phyloP scores from a whole-genome alignment of 2,797 vertebrate genomes.

The Enteromius thamalakanensis region DNA sequence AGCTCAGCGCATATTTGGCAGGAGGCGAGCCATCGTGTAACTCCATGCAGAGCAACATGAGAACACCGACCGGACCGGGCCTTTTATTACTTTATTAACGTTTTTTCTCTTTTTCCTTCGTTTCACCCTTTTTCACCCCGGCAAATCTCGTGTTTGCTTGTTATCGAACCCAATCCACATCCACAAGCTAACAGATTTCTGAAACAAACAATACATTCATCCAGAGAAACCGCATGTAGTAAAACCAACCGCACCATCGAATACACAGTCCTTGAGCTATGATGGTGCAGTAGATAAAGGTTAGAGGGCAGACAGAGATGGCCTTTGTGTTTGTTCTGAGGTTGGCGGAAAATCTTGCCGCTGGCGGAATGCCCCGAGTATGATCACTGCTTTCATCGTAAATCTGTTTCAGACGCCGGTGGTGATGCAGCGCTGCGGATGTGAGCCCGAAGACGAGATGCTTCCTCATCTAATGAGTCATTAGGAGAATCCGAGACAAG shows the following conservation, averaged over 20 bases:
- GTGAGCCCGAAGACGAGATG: constrained; percentile 40
- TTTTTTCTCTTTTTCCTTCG: constrained; percentile 23
- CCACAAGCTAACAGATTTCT: constrained; percentile 12
- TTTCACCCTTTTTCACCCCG: constrained; percentile 5
- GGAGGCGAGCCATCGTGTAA: constrained; percentile 32
- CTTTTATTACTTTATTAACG: constrained; percentile 50
- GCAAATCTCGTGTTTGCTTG: background rate
- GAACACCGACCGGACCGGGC: constrained; percentile 39
- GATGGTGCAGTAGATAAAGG: constrained; percentile 40
- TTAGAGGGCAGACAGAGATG: constrained; percentile 42
- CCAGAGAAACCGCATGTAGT: constrained; percentile 20
- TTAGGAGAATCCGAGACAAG: constrained; percentile 55
- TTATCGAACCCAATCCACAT: constrained; percentile 4
- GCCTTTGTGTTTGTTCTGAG: constrained; percentile 38
- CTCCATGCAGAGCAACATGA: constrained; percentile 48
- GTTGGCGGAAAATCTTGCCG: constrained; percentile 12
- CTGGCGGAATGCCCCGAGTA: constrained; percentile 24
- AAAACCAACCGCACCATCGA: constrained; percentile 25
- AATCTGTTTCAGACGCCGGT: constrained; percentile 36
- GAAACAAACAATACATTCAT: constrained; percentile 42
- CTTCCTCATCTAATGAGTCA: constrained; percentile 59
- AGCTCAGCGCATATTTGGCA: constrained; percentile 60
- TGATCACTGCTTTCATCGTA: constrained; percentile 46
- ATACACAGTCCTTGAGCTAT: constrained; percentile 34
- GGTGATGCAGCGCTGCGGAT: constrained; percentile 22